phyloP scores from a whole-genome alignment of 1,140 invertebrate species.

The Drosophila paulistorum region DNA sequence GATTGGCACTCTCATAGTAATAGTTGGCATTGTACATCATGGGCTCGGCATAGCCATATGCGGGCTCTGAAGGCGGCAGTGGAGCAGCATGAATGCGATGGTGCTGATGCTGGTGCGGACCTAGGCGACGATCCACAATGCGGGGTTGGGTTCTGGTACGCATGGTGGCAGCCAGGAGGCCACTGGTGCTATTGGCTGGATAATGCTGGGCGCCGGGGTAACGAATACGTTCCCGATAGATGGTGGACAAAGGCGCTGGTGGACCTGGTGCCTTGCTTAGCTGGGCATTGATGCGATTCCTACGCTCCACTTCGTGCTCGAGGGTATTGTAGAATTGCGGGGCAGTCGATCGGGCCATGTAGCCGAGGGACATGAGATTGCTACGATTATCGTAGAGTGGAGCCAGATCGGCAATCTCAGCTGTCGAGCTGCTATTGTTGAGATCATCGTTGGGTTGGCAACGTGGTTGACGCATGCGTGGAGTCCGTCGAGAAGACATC shows the following conservation, averaged over 20 bases:
- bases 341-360: conserved; percentile 61
- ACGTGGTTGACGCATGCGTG: conserved; percentile 49
- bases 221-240: conserved; percentile 74
- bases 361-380: conserved; percentile 79
- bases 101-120: conserved; percentile 66
- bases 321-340: conserved; percentile 78
- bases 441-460: conserved; percentile 55
- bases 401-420: conserved; percentile 69
- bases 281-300: conserved; percentile 80
- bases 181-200: conserved; percentile 54
- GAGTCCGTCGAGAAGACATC: conserved; percentile 35
- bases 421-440: conserved; percentile 72
- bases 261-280: conserved; percentile 55
- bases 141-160: conserved; percentile 84
- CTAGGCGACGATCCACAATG: conserved; percentile 85
- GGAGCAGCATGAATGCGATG: conserved; percentile 67
- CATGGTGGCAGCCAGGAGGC: conserved; percentile 65
- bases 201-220: conserved; percentile 69
- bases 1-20: conserved; percentile 86
- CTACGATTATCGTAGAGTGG: conserved; percentile 77
- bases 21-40: conserved; percentile 87
- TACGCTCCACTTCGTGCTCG: conserved; percentile 77
- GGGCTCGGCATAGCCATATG: conserved; percentile 82
- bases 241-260: conserved; percentile 67
- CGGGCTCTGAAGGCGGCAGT: conserved; percentile 49